Percentiles rank a stretch among this genome's conserved stretches.
phyloP scores from a whole-genome alignment of 2,113 vertebrate species.

The Indri indri region DNA sequence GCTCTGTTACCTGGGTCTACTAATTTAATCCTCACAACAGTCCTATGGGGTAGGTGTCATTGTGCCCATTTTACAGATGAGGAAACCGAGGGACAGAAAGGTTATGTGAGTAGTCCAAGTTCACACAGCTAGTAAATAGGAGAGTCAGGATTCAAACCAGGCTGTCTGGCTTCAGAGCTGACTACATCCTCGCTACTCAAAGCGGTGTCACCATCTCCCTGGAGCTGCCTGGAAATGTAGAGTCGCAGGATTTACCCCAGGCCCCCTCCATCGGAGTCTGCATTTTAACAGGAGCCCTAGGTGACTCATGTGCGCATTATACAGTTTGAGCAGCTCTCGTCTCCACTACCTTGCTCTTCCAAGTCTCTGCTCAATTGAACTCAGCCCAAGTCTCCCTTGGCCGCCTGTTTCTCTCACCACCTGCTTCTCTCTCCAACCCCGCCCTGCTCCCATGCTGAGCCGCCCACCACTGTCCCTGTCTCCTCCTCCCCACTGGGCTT shows the following conservation, averaged over 20 bases:
- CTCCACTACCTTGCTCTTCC: background rate
- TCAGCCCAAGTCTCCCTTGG: background rate
- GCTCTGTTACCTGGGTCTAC: background rate
- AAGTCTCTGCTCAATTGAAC: background rate
- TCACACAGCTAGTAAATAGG: background rate
- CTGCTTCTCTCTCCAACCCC: background rate
- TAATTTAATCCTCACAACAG: background rate
- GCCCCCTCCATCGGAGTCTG: background rate
- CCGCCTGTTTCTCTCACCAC: background rate
- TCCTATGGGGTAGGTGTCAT: background rate
- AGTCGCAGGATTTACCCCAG: background rate
- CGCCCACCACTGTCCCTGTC: background rate
- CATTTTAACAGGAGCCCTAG: background rate
- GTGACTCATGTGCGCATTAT: accelerated
- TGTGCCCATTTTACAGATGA: background rate
- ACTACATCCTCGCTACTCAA: background rate
- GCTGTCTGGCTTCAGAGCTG: background rate
- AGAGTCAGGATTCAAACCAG: background rate
- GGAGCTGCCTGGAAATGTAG: background rate
- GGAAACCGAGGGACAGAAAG: background rate
- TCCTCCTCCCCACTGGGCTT: background rate
- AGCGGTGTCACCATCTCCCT: background rate
- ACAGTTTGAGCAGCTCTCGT: background rate
- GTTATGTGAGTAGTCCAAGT: background rate
- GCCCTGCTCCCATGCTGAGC: background rate